Evolutionary conservation across 1,140 invertebrate genomes (phyloP), one percentile per base, ranked within the genome.

Genomic region (Pogonognathellus flavescens): DNA sequence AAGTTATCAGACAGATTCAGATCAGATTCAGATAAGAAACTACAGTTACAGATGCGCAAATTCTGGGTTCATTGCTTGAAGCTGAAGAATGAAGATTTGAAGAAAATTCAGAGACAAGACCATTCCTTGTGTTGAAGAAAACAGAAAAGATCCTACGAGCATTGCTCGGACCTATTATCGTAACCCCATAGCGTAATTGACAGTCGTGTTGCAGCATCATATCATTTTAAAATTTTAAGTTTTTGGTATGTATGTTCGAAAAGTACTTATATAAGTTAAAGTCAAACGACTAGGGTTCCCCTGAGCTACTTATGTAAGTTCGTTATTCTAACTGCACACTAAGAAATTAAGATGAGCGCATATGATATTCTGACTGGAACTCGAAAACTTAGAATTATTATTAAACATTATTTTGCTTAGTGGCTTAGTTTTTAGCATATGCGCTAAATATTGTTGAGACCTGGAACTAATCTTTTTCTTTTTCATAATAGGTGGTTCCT

Each of bases 401-500:
- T 76, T n/a, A 49, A n/a, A 76, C 25, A 76, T 76, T 16, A 72
- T 72, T 9, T n/a, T 76, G 70, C 70, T 76, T 76, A 76, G 70
- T 76, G 70, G 70, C 70, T 76, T 76, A 76, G 70, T 76, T 49
- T 14, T 49, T 76, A 49, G 25, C 70, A 49, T 83, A 83, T 60
- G 55, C 57, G 31, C 55, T n/a, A 62, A 41, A 50, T 82, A 31
- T 22, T 57, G 18, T 55, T 59, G 6, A 13, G 4, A 16, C 22
- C 31, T 25, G 76, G n/a, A 80, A 52, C 49, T 82, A 82, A 82
- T 55, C 18, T 20, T 55, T 6, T 53, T 41, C 16, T 57, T 84
- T 84, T 57, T 22, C 53, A 14, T 50, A 60, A 18, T 50, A 84
- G 83, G 83, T 84, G 1, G 83, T 84, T 57, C 83, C 83, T n/a